Base-by-base conservation (phyloP, 92 coral and sea anemone species). In the Montipora capitata region DNA sequence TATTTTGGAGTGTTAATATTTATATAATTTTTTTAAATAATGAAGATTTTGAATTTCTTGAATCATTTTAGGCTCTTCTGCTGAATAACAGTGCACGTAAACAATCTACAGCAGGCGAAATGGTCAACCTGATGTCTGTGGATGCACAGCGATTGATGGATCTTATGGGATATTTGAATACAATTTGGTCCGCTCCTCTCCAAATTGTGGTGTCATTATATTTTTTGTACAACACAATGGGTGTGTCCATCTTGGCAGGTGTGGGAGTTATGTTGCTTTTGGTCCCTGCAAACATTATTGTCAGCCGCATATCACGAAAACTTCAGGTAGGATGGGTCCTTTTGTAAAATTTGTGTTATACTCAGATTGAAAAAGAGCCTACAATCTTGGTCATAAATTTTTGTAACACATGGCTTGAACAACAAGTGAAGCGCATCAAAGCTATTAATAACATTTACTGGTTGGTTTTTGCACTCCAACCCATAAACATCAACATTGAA, bases 91-190 rank as follows among this genome's bases (percentile, higher is more conserved):
- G 68, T 56, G 81, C 99, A 40, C 92, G 96, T 14, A 93, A 82
- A 42, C 69, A 95, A 59, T 95, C 99, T 41, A 96, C 99, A 27
- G 96, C 96, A 12, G 99, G 99, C 18, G 98, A 95, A 66, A 95
- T 95, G 96, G 98, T 95, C 51, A 95, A 95, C 72, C 76, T 95
- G 41, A 93, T 96, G 98, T 95, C 99, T 13, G 98, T 96, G 14
- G 99, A 96, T 81, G 98, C 98, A 16, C 99, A 96, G 76, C 94
- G 99, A 11, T 80, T 96, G 45, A 96, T 96, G 99, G 99, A 96
- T 74, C 87, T 96, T 5, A 87, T 93, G 90, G 61, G 88, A 18
- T 96, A 91, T 45, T 10, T 96, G 68, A 96, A 96, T 76, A 85
- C 86, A 10, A 9, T 96, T 10, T 96, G 99, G 99, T 96, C 99